A percentile compares a stretch with the other conserved stretches of the same genome.
phyloP scores from a whole-genome alignment of 2,113 vertebrate genomes.

The Nothobranchius furzeri region DNA sequence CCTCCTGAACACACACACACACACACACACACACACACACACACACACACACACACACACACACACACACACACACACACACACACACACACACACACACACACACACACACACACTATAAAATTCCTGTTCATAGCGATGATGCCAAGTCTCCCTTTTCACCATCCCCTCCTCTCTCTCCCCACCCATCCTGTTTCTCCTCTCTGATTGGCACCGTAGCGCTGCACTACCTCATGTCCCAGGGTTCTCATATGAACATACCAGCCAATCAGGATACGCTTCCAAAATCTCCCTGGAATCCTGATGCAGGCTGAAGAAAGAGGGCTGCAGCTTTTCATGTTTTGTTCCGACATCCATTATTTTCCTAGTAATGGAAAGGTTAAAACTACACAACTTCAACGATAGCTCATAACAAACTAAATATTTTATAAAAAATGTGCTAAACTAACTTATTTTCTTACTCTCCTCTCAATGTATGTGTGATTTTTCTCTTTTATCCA shows the following conservation, averaged over 20 bases:
- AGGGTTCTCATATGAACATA: slow-evolving; percentile 48
- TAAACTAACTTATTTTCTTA: too few species aligned
- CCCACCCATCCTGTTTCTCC: slow-evolving; percentile 35
- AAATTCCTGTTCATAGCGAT: slow-evolving; percentile 39
- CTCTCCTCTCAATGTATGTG: too few species aligned
- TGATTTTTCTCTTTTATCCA: not conserved
- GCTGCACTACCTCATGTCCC: slow-evolving; percentile 56
- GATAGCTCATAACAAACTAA: too few species aligned
- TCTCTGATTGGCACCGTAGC: slow-evolving; percentile 51
- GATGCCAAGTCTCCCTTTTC: slow-evolving; percentile 42
- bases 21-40: not conserved
- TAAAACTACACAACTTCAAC: not conserved
- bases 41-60: too few species aligned
- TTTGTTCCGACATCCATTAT: not conserved
- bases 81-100: too few species aligned
- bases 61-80: too few species aligned
- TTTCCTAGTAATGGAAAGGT: not conserved
- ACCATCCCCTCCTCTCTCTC: slow-evolving; percentile 24
- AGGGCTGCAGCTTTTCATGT: not conserved
- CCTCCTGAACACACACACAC: slow-evolving; percentile 26
- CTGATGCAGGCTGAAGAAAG: not conserved
- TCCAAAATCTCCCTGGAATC: slow-evolving; percentile 33
- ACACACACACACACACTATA: not conserved
- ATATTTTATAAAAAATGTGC: not conserved
- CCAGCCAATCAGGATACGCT: slow-evolving; percentile 35